Conservation (phyloP, 2,113 vertebrate species). For the Centropus unirufus region DNA sequence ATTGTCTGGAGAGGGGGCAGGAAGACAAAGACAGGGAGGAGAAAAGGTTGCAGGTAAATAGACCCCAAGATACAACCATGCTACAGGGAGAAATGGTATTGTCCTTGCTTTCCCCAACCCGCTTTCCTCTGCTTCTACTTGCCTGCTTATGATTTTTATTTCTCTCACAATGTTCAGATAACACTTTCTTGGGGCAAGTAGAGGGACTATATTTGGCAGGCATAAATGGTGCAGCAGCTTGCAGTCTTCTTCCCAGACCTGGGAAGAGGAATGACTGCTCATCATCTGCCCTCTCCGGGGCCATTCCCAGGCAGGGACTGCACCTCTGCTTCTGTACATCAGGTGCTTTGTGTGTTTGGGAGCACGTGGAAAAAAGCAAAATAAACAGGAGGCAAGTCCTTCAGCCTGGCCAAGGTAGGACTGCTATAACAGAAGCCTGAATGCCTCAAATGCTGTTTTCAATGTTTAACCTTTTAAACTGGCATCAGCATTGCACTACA, state of each 20-base stretch:
- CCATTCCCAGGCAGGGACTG: not conserved
- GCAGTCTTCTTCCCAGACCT: too few relatives aligned
- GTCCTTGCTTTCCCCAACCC: not conserved
- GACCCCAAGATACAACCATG: not conserved
- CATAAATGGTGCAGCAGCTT: not conserved
- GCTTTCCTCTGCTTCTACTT: not conserved
- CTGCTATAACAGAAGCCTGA: not conserved
- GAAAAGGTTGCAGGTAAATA: not conserved
- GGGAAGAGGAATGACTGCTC: not conserved
- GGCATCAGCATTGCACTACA: not conserved
- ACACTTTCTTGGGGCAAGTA: not conserved
- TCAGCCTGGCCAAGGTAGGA: not conserved
- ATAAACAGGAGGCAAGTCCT: not conserved
- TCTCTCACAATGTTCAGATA: not conserved
- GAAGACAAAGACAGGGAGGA: not conserved
- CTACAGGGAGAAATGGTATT: not conserved
- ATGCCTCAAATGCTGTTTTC: not conserved
- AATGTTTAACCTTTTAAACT: constrained; percentile 39
- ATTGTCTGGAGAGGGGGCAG: not conserved
- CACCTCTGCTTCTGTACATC: not conserved
- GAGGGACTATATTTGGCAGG: not conserved
- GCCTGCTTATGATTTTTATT: not conserved
- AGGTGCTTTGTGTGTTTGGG: not conserved
- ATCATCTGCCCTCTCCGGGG: not conserved
- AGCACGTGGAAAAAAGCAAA: not conserved